Percentiles rank a stretch among this genome's conserved stretches.
These are phyloP conservation scores for Pungitius pungitius DNA, from an alignment of 2,113 vertebrate genomes.

Conservation along the genomic window DNA sequence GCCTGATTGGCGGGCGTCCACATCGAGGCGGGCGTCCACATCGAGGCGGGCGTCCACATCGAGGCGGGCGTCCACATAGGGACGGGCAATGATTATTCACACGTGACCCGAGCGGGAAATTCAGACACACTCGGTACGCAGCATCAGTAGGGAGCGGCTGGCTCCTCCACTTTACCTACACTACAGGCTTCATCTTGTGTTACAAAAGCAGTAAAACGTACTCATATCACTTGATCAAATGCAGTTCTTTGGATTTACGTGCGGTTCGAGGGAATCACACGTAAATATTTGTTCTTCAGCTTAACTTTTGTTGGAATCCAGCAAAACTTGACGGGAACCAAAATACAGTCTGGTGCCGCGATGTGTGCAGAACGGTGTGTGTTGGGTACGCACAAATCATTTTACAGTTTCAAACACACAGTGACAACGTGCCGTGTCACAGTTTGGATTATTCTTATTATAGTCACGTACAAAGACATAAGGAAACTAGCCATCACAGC, in stretches of 20 bases:
- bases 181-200: neutral
- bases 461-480: neutral
- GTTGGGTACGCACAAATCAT: neutral
- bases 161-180: neutral
- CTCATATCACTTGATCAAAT: neutral
- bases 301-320: neutral
- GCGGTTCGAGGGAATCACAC: neutral
- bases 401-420: neutral
- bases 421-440: neutral
- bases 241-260: neutral
- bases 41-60: no score
- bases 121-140: no score
- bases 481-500: neutral
- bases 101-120: slow-evolving; percentile 27
- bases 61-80: no score
- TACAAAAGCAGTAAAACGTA: neutral
- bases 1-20: neutral
- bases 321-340: neutral
- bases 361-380: neutral
- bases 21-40: no score
- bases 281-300: neutral
- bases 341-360: neutral
- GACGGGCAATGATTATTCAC: slow-evolving; percentile 4
- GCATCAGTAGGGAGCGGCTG: neutral
- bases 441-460: neutral